Percentiles rank a stretch among this genome's conserved stretches.
These are phyloP conservation scores for Endomychus coccineus DNA, from an alignment of 2,888 invertebrate genomes.

Conservation along the genomic window DNA sequence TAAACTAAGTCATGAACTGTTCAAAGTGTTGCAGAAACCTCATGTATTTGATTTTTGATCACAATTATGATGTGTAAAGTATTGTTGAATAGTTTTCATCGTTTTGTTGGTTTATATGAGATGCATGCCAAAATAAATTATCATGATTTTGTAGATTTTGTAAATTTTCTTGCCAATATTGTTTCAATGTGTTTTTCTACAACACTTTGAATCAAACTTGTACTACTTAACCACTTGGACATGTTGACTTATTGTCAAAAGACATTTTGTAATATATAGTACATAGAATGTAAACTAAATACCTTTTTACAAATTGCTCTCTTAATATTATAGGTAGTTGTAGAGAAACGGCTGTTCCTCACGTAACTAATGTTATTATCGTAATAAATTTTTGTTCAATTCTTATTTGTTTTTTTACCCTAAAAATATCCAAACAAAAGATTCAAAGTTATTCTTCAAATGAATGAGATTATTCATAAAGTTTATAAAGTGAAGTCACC, in stretches of 20 bases:
- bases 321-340: conserved; percentile 40
- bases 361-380: conserved; percentile 42
- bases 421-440: no score
- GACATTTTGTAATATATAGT: conserved; percentile 44
- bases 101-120: background rate
- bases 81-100: conserved; percentile 1
- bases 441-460: no score
- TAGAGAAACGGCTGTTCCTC: conserved; percentile 43
- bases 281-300: conserved; percentile 40
- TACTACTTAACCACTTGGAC: conserved; percentile 40
- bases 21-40: conserved; percentile 24
- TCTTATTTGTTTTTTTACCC: background rate
- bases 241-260: conserved; percentile 41
- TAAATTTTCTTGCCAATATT: conserved; percentile 9
- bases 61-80: conserved; percentile 4
- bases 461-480: no score
- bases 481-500: no score
- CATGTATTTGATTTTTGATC: conserved; percentile 9
- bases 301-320: conserved; percentile 41
- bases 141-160: conserved; percentile 11
- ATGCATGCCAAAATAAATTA: conserved; percentile 9
- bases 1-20: conserved; percentile 42
- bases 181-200: conserved; percentile 13
- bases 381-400: conserved; percentile 44
- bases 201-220: conserved; percentile 29